A percentile compares a stretch with the other conserved stretches of the same genome.
Conservation (phyloP, 1,140 invertebrate genomes). For the Heterodera schachtii region DNA sequence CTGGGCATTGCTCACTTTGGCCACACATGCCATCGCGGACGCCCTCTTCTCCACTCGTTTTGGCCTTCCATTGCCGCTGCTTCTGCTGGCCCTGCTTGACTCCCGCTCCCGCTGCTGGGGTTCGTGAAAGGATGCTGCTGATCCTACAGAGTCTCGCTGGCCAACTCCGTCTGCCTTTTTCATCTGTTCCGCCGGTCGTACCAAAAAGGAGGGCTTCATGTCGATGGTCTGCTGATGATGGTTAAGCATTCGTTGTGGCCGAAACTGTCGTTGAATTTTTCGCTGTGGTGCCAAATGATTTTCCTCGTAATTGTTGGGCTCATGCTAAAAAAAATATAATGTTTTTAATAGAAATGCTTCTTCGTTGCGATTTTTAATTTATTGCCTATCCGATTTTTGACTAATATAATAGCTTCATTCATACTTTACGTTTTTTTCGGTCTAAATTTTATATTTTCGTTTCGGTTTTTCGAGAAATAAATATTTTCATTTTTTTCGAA, state of each 20-base stretch:
- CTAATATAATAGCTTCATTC: no score
- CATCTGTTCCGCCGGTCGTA: background rate
- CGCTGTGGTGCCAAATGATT: background rate
- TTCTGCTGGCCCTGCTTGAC: constrained; percentile 18
- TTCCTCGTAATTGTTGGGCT: background rate
- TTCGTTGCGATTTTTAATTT: no score
- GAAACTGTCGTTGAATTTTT: background rate
- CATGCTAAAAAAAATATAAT: background rate
- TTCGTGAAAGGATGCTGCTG: constrained; percentile 35
- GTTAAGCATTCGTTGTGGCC: background rate
- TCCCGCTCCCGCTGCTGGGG: constrained; percentile 37
- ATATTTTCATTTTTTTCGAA: no score
- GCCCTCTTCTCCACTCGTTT: background rate
- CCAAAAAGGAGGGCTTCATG: background rate
- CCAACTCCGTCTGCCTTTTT: background rate
- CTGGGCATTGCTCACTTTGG: constrained; percentile 2
- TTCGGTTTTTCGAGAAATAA: no score
- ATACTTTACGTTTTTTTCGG: no score
- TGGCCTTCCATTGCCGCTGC: constrained; percentile 6
- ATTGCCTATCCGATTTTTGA: no score
- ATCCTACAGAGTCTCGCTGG: constrained; percentile 30
- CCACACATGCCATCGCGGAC: constrained; percentile 17
- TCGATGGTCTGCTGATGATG: background rate
- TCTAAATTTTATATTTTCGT: no score
- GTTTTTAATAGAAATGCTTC: no score